Conservation (phyloP, 2,888 invertebrate species). For the Sarcophaga variegata region DNA sequence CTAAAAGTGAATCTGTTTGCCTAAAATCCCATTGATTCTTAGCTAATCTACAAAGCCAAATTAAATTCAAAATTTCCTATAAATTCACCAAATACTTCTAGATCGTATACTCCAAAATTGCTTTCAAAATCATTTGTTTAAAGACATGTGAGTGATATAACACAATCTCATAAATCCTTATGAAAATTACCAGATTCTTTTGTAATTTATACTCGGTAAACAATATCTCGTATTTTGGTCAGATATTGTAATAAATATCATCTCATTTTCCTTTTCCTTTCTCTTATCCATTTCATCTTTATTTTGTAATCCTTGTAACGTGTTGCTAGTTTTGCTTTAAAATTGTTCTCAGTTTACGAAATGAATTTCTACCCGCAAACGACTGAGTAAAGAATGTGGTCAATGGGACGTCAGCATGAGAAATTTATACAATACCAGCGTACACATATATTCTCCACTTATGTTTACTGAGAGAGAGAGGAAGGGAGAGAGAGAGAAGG, state of each 20-base stretch:
- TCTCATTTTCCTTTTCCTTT: too few relatives aligned
- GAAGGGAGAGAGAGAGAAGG: too few relatives aligned
- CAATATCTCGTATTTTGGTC: neutral
- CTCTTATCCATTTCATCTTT: neutral
- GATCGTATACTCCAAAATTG: too few relatives aligned
- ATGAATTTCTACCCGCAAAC: neutral
- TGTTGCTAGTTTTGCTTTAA: neutral
- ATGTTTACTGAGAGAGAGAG: neutral
- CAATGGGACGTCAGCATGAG: neutral
- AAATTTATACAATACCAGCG: neutral
- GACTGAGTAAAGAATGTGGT: neutral
- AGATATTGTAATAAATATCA: neutral
- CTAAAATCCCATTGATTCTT: too few relatives aligned
- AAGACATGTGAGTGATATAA: neutral
- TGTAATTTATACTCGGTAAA: neutral
- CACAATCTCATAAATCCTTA: neutral
- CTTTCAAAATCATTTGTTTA: too few relatives aligned
- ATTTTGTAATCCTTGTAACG: neutral
- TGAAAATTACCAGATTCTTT: conserved; percentile 1
- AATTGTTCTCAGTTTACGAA: neutral
- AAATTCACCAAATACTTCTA: too few relatives aligned
- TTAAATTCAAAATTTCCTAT: too few relatives aligned
- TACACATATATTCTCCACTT: neutral
- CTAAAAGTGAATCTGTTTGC: too few relatives aligned
- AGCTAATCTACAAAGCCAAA: too few relatives aligned